These are phyloP conservation scores for Chloropsis hardwickii DNA, from an alignment of 2,113 vertebrate species.

Conservation along the genomic window DNA sequence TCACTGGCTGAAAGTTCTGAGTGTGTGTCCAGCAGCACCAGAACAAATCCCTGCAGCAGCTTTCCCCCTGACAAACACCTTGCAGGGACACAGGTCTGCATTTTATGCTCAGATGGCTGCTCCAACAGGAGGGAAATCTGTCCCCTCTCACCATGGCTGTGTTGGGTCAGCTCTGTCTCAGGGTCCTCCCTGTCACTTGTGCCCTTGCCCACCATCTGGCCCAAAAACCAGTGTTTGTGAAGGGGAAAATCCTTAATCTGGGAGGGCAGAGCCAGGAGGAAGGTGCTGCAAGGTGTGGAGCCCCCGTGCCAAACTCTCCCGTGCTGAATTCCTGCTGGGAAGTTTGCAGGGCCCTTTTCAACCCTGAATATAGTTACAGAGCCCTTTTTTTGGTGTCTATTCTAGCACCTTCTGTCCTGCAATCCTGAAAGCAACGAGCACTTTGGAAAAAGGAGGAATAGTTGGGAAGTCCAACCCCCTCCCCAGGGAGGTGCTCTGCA, in stretches of 20 bases:
- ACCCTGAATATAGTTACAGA: neutral
- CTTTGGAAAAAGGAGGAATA: neutral
- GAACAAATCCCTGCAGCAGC: neutral
- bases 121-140: neutral
- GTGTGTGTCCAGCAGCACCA: neutral
- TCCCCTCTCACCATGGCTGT: fast-evolving
- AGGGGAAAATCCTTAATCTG: neutral
- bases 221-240: neutral
- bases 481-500: neutral
- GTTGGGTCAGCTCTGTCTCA: neutral
- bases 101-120: neutral
- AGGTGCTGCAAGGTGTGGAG: neutral
- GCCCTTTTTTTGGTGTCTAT: neutral
- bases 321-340: neutral
- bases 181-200: neutral
- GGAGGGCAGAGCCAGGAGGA: neutral
- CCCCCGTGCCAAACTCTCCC: fast-evolving
- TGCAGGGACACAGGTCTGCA: neutral
- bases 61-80: neutral
- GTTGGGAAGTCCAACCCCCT: neutral
- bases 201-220: neutral
- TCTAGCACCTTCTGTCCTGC: neutral
- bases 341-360: neutral
- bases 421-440: neutral
- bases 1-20: neutral